Conservation (phyloP, 2,888 invertebrate genomes). For the Oeneis ivallda region DNA sequence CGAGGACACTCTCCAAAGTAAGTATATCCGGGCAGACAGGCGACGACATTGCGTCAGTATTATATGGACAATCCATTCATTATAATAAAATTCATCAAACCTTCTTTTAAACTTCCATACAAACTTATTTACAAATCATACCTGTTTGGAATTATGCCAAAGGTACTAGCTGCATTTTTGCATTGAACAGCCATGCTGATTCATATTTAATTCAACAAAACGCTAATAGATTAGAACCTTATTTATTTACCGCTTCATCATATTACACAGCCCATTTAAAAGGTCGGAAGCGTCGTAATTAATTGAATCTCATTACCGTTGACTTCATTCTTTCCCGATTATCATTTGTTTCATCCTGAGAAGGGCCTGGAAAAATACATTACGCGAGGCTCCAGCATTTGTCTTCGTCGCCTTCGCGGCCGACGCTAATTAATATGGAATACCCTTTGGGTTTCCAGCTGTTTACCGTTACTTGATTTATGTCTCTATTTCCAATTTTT, state of each 20-base stretch:
- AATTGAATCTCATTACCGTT: conserved; percentile 72
- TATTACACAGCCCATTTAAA: conserved; percentile 44
- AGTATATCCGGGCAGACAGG: too few species aligned
- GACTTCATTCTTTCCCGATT: conserved; percentile 80
- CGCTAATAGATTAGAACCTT: conserved; percentile 6
- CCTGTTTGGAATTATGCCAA: too few species aligned
- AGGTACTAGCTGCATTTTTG: too few species aligned
- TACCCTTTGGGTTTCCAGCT: conserved; percentile 70
- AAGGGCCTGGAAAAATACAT: conserved; percentile 77
- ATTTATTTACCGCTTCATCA: conserved; percentile 30
- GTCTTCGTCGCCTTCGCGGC: conserved; percentile 75
- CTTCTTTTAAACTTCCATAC: too few species aligned
- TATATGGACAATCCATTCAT: neutral
- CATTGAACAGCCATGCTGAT: too few species aligned
- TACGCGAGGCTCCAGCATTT: conserved; percentile 70
- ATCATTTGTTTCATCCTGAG: conserved; percentile 77
- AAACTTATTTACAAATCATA: too few species aligned
- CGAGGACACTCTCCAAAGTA: too few species aligned
- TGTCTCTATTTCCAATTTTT: conserved; percentile 59
- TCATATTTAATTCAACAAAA: neutral
- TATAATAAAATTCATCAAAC: neutral
- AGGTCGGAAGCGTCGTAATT: conserved; percentile 60
- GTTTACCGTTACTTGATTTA: conserved; percentile 70
- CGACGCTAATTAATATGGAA: conserved; percentile 80
- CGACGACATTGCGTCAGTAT: too few species aligned